These are phyloP conservation scores for Entomobrya proxima DNA, from an alignment of 2,888 invertebrate genomes.

Conservation along the genomic window DNA sequence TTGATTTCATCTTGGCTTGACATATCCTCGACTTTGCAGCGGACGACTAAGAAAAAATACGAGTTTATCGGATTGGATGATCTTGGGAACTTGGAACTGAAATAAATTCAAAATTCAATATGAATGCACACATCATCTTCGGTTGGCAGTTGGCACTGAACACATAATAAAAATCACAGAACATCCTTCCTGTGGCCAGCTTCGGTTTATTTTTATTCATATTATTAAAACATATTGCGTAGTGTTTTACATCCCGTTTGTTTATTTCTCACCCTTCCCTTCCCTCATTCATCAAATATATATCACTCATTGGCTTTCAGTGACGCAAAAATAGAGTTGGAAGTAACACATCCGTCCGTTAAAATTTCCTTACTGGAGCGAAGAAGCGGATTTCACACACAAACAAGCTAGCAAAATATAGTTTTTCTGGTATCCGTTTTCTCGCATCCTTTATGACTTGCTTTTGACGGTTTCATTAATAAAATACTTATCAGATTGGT, in stretches of 20 bases:
- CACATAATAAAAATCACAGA: not conserved
- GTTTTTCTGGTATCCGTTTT: not conserved
- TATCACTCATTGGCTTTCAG: not conserved
- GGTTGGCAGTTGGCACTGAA: not conserved
- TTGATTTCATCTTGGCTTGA: constrained; percentile 4
- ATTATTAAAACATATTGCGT: no score
- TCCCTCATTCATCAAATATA: not conserved
- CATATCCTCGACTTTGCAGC: not conserved
- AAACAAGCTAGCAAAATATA: constrained; percentile 16
- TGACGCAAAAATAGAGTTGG: not conserved
- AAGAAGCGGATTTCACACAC: constrained; percentile 50
- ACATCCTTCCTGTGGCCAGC: constrained; percentile 40
- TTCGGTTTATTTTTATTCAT: no score
- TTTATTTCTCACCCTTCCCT: not conserved
- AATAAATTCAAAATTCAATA: not conserved
- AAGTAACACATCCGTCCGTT: constrained; percentile 40
- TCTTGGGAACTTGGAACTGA: constrained; percentile 28
- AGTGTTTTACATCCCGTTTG: no score
- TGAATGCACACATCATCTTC: not conserved
- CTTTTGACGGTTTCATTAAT: not conserved
- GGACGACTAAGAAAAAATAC: not conserved
- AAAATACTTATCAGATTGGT: not conserved
- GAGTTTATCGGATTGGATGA: constrained; percentile 20
- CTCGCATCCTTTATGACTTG: not conserved
- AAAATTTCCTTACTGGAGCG: constrained; percentile 55